Evolutionary conservation across 23 tunicate species (phyloP).

Genomic region (Halocynthia roretzi): DNA sequence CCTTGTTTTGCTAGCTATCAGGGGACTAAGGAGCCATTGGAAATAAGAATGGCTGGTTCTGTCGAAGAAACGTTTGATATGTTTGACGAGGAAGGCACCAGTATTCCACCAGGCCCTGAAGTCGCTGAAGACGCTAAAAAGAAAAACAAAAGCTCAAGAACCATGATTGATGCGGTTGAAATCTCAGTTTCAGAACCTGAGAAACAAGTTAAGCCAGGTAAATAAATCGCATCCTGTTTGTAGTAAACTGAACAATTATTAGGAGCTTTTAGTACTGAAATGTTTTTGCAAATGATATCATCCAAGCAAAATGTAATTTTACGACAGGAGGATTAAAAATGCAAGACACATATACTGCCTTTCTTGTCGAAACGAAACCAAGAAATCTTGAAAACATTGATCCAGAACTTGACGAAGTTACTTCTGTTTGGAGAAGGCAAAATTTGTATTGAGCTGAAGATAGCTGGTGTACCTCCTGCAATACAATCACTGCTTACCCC

Average conservation of each 20-base stretch:
- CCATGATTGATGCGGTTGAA: conserved; percentile 34
- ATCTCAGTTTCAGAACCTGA: conserved; percentile 88
- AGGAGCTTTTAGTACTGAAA: no score
- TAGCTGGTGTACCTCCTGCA: no score
- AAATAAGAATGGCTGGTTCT: not conserved
- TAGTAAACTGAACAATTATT: no score
- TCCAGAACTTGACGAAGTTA: conserved; percentile 29
- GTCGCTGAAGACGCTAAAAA: not conserved
- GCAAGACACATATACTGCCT: conserved; percentile 86
- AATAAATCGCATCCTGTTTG: no score
- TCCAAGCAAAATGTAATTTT: no score
- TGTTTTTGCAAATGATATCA: no score
- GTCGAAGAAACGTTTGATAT: conserved; percentile 13
- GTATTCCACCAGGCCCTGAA: not conserved
- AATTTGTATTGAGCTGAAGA: no score
- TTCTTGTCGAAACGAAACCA: conserved; percentile 68
- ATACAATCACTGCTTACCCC: no score
- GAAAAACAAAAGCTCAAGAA: not conserved
- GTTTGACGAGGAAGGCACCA: conserved; percentile 28
- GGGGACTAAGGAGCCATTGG: no score
- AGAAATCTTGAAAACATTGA: conserved; percentile 5
- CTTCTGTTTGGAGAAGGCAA: conserved; percentile 56
- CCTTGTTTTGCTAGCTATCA: no score
- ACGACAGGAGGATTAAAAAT: conserved; percentile 56
- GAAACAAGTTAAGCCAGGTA: conserved; percentile 33